Evolutionary conservation across 2,113 vertebrate species (phyloP).

Genomic region (Silurus asotus): DNA sequence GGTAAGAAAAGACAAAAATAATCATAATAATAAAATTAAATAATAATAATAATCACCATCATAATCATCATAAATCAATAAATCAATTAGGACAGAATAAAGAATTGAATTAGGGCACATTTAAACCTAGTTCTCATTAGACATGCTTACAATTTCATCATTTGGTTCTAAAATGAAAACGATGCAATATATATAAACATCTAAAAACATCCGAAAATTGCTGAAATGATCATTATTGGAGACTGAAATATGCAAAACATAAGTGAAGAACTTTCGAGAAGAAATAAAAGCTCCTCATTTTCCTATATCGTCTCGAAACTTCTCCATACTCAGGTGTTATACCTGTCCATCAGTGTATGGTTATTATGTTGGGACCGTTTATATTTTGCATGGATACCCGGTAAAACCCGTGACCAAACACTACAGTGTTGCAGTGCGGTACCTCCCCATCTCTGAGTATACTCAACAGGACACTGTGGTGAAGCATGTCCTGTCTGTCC

Average conservation of each 20-base stretch:
- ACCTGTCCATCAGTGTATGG: background rate
- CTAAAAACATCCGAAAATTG: background rate
- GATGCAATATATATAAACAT: background rate
- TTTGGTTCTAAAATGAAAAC: background rate
- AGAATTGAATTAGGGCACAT: no score
- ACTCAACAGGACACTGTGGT: background rate
- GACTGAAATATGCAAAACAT: background rate
- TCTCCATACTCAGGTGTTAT: background rate
- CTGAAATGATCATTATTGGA: no score
- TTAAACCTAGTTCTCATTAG: background rate
- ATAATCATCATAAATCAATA: no score
- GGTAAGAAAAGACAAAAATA: slow-evolving; percentile 69
- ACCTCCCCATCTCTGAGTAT: background rate
- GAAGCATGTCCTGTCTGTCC: background rate
- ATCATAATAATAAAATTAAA: no score
- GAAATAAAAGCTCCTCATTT: background rate
- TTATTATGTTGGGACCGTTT: background rate
- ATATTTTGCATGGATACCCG: background rate
- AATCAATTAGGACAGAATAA: background rate
- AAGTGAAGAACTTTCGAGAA: background rate
- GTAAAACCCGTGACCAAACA: background rate
- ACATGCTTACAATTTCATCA: background rate
- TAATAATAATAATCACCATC: background rate
- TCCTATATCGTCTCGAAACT: background rate
- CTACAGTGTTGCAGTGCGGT: background rate